Conservation (phyloP, 2,888 invertebrate species). For the Parasteatoda lunata region DNA sequence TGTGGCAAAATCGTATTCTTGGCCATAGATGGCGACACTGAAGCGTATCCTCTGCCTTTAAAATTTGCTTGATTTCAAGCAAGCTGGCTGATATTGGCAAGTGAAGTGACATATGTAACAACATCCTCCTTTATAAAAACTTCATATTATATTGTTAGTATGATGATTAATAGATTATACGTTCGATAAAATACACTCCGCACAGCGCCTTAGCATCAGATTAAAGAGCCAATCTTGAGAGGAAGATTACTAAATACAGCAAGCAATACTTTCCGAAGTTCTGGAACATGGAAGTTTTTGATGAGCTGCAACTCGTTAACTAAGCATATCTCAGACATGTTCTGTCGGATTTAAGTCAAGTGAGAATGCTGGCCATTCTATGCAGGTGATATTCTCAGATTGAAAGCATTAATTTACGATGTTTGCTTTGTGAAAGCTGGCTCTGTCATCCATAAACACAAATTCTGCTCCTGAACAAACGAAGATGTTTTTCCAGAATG, state of each 20-base stretch:
- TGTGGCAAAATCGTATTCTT: too few relatives aligned
- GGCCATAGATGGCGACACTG: too few relatives aligned
- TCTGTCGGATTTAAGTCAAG: neutral
- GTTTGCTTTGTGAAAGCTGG: neutral
- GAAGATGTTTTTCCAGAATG: neutral
- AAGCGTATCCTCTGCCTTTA: too few relatives aligned
- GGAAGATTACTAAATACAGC: neutral
- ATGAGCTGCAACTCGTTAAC: neutral
- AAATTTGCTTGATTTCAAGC: too few relatives aligned
- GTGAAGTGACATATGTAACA: too few relatives aligned
- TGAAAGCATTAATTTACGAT: neutral
- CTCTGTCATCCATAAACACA: conserved; percentile 6
- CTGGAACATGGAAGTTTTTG: neutral
- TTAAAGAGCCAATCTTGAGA: too few relatives aligned
- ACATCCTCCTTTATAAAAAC: neutral
- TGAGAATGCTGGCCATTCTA: neutral
- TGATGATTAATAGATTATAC: neutral
- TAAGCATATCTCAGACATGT: neutral
- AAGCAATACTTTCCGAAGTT: neutral
- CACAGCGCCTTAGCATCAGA: neutral
- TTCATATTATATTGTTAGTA: neutral
- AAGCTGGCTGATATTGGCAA: too few relatives aligned
- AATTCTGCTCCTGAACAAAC: conserved; percentile 5
- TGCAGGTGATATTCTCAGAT: neutral
- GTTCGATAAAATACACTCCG: neutral